A percentile compares a stretch with the other conserved stretches of the same genome.
phyloP scores from a whole-genome alignment of 2,888 invertebrate genomes.

The Drosophila nigricruria region DNA sequence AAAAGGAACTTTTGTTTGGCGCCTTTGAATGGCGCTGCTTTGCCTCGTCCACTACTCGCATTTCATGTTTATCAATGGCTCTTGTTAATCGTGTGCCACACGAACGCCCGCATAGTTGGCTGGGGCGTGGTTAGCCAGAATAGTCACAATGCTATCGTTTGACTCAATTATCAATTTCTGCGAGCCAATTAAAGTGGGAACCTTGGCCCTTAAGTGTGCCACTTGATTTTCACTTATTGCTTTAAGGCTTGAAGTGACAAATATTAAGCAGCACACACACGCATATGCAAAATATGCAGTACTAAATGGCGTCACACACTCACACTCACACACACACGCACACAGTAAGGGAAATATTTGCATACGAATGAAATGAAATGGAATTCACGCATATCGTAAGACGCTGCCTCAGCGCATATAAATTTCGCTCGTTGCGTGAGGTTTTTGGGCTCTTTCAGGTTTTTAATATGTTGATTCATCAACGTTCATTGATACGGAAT shows the following conservation, averaged over 20 bases:
- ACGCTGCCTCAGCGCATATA: constrained; percentile 25
- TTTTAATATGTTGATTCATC: constrained; percentile 11
- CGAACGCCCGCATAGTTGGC: constrained; percentile 10
- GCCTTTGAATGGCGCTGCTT: constrained; percentile 8
- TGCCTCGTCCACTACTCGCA: not conserved
- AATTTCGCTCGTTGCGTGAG: constrained; percentile 17
- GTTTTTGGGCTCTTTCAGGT: not conserved
- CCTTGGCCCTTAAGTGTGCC: constrained; percentile 31
- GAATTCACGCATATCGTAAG: constrained; percentile 48
- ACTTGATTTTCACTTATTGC: constrained; percentile 9
- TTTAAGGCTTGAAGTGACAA: not conserved
- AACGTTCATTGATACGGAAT: not conserved
- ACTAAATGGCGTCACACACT: constrained; percentile 28
- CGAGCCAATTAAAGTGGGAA: not conserved
- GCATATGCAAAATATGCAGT: constrained; percentile 14
- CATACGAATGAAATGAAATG: constrained; percentile 46
- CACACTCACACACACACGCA: constrained; percentile 10
- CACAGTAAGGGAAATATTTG: constrained; percentile 50
- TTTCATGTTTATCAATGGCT: constrained; percentile 28
- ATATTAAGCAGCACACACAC: not conserved
- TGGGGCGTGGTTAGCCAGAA: not conserved
- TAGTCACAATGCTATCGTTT: constrained; percentile 49
- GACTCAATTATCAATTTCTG: constrained; percentile 45
- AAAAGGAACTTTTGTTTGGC: constrained; percentile 15
- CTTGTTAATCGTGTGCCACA: constrained; percentile 47